Conservation (phyloP, 1,140 invertebrate genomes). For the Megathymus violae region DNA sequence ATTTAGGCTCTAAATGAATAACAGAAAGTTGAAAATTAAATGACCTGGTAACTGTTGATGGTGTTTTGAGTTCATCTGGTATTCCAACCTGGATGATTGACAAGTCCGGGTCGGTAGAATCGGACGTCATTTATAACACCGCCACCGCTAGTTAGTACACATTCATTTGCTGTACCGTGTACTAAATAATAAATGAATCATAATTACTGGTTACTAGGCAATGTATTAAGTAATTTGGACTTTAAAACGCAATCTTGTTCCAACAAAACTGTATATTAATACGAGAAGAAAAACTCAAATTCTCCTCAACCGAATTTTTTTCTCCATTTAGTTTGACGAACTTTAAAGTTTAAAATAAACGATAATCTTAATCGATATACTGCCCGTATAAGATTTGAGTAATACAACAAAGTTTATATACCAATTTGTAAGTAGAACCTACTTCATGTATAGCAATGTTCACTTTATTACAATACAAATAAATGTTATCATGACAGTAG, state of each 20-base stretch:
- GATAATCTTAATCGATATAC: too few species aligned
- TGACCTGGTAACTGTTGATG: slow-evolving; percentile 29
- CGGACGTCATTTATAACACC: slow-evolving; percentile 77
- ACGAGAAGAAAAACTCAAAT: too few species aligned
- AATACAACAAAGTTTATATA: not conserved
- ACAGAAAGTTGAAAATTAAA: slow-evolving; percentile 44
- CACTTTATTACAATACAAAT: slow-evolving; percentile 32
- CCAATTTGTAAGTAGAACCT: slow-evolving; percentile 36
- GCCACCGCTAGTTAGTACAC: slow-evolving; percentile 79
- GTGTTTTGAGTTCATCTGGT: slow-evolving; percentile 51
- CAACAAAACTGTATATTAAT: too few species aligned
- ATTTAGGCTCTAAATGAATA: slow-evolving; percentile 16
- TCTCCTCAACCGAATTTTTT: too few species aligned
- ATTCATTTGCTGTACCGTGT: slow-evolving; percentile 72
- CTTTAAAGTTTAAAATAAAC: too few species aligned
- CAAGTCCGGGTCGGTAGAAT: slow-evolving; percentile 77
- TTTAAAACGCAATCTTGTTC: not conserved
- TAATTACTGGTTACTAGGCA: slow-evolving; percentile 7
- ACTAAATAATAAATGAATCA: slow-evolving; percentile 40
- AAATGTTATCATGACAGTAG: slow-evolving; percentile 49
- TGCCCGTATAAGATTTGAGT: too few species aligned
- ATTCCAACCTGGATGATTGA: slow-evolving; percentile 68
- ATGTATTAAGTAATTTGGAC: slow-evolving; percentile 14
- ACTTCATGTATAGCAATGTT: slow-evolving; percentile 40
- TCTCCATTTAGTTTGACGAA: too few species aligned